Conservation (phyloP, 92 coral and sea anemone genomes). For the Scolanthus callimorphus region DNA sequence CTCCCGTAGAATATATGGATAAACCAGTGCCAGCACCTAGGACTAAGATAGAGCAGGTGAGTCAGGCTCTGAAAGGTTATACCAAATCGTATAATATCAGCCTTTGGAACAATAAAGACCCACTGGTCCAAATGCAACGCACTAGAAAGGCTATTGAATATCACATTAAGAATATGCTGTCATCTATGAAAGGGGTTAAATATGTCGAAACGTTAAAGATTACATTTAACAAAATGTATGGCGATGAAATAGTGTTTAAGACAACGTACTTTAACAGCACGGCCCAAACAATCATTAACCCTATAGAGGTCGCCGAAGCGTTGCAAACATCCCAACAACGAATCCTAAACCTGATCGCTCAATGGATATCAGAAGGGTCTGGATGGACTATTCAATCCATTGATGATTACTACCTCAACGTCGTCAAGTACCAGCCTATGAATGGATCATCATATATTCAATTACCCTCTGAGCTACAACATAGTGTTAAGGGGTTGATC, state of each 20-base stretch:
- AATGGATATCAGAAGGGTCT: slow-evolving; percentile 23
- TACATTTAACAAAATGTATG: background rate
- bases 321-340: slow-evolving; percentile 4
- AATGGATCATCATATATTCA: slow-evolving; percentile 18
- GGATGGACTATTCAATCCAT: slow-evolving; percentile 16
- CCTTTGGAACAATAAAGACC: background rate
- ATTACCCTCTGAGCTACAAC: slow-evolving; percentile 21
- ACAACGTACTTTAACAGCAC: background rate
- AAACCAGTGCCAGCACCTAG: background rate
- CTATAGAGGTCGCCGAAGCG: background rate
- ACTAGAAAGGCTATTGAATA: background rate
- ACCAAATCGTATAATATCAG: background rate
- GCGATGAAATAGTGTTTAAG: background rate
- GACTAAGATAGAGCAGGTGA: background rate
- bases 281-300: background rate
- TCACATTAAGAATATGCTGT: background rate
- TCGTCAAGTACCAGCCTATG: slow-evolving; percentile 7
- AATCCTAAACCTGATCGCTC: slow-evolving; percentile 2
- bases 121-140: background rate
- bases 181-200: background rate
- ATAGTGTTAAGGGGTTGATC: slow-evolving; percentile 21
- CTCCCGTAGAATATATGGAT: background rate
- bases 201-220: background rate
- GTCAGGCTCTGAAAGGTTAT: background rate
- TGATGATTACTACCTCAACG: slow-evolving; percentile 2